Conservation (phyloP, 92 coral and sea anemone species). For the Porites lobata region DNA sequence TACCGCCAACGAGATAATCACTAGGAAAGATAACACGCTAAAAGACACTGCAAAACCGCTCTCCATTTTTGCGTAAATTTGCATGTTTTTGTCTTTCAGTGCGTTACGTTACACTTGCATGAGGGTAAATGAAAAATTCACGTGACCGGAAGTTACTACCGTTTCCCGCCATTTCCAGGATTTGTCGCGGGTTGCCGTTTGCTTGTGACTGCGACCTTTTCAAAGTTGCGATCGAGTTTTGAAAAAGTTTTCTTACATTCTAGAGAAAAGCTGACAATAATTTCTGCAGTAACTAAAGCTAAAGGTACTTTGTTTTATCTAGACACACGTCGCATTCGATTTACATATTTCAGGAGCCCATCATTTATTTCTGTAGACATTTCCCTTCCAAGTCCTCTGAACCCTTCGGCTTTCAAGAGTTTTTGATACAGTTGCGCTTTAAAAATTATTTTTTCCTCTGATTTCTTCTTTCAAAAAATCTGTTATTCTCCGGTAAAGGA, state of each 20-base stretch:
- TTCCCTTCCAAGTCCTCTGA: too few species aligned
- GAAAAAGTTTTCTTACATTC: not conserved
- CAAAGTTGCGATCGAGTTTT: not conserved
- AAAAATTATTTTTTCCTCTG: too few species aligned
- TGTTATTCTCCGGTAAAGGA: too few species aligned
- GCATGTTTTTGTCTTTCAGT: not conserved
- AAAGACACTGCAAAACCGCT: not conserved
- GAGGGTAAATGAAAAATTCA: not conserved
- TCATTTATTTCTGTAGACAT: too few species aligned
- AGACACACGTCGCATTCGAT: not conserved
- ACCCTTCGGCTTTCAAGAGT: too few species aligned
- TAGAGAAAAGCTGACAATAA: not conserved
- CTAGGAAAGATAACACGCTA: not conserved
- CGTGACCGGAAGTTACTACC: conserved; percentile 33
- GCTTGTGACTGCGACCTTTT: not conserved
- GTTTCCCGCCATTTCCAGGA: conserved; percentile 5
- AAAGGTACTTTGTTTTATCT: not conserved
- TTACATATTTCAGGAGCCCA: too few species aligned
- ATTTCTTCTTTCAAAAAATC: too few species aligned
- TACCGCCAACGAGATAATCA: conserved; percentile 11
- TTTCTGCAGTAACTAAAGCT: not conserved
- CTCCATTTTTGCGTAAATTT: conserved; percentile 2
- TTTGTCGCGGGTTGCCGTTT: not conserved
- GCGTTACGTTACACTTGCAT: conserved; percentile 9
- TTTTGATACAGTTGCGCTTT: too few species aligned